phyloP scores from a whole-genome alignment of 2,888 invertebrate genomes.

The Odontomyia ornata region DNA sequence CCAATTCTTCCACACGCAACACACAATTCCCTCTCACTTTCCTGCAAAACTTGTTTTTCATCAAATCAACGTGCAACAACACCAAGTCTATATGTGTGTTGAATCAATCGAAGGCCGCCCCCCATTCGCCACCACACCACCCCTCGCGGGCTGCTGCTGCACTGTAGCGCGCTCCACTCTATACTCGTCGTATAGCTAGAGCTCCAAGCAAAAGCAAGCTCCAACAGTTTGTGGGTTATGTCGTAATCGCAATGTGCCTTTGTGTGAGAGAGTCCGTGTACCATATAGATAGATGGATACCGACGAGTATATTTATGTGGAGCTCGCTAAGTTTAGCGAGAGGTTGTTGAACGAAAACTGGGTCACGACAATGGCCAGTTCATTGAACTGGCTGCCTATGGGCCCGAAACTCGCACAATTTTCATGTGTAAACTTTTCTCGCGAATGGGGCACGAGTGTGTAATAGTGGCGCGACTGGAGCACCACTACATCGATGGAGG shows the following conservation, averaged over 20 bases:
- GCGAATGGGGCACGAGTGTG: background rate
- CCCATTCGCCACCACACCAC: background rate
- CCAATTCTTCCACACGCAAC: slow-evolving; percentile 35
- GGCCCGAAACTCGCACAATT: slow-evolving; percentile 52
- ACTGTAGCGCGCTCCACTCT: no score
- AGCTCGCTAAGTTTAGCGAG: slow-evolving; percentile 49
- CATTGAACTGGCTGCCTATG: slow-evolving; percentile 62
- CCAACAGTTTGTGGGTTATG: slow-evolving; percentile 29
- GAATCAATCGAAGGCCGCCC: slow-evolving; percentile 33
- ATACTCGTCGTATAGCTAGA: no score
- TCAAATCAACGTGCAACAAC: slow-evolving; percentile 35
- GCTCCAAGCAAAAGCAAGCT: background rate
- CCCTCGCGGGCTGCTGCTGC: background rate
- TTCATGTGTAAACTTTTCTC: slow-evolving; percentile 47
- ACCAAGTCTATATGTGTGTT: background rate
- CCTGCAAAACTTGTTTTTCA: slow-evolving; percentile 60
- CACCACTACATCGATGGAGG: background rate
- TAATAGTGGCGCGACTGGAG: slow-evolving; percentile 17
- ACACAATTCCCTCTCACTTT: slow-evolving; percentile 64
- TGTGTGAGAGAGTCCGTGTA: slow-evolving; percentile 32
- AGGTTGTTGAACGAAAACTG: slow-evolving; percentile 65
- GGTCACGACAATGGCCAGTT: slow-evolving; percentile 66
- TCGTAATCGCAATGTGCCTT: slow-evolving; percentile 24
- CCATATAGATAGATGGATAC: slow-evolving; percentile 45
- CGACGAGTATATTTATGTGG: slow-evolving; percentile 45